phyloP scores from a whole-genome alignment of 2,113 vertebrate genomes.

The Bubo scandiacus region DNA sequence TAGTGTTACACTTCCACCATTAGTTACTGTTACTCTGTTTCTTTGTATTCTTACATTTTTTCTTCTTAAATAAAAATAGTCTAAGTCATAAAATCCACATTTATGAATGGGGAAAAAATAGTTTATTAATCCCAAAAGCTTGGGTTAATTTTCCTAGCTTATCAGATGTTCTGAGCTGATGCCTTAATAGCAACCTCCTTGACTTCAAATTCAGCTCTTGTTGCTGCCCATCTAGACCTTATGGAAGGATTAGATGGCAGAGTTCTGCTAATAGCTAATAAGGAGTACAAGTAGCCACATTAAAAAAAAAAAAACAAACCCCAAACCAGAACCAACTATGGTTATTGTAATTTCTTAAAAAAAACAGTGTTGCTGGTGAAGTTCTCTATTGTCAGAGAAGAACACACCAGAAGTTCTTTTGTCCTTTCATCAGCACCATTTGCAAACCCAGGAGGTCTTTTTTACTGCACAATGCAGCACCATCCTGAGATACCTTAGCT shows the following conservation, averaged over 20 bases:
- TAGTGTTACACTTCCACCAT: not conserved
- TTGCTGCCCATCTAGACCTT: not conserved
- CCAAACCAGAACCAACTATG: not conserved
- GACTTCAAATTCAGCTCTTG: not conserved
- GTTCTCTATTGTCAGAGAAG: not conserved
- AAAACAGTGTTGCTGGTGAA: not conserved
- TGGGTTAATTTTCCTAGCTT: not conserved
- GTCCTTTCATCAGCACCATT: not conserved
- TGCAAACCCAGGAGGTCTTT: rapidly evolving
- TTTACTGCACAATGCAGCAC: not conserved
- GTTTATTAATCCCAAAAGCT: not conserved
- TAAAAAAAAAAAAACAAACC: not conserved
- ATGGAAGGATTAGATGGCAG: not conserved
- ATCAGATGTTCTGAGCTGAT: not conserved
- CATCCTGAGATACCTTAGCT: not conserved
- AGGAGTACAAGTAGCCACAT: not conserved
- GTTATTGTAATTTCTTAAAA: not conserved
- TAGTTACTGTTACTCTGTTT: not conserved
- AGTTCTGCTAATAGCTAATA: not conserved
- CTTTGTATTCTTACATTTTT: not conserved
- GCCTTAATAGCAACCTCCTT: not conserved
- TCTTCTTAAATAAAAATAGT: not conserved
- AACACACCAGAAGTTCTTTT: not conserved
- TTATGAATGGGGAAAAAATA: not conserved
- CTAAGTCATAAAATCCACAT: not conserved